Evolutionary conservation across 2,888 invertebrate species (phyloP), one percentile per base, ranked within the genome.

Genomic region (Rotaria socialis): DNA sequence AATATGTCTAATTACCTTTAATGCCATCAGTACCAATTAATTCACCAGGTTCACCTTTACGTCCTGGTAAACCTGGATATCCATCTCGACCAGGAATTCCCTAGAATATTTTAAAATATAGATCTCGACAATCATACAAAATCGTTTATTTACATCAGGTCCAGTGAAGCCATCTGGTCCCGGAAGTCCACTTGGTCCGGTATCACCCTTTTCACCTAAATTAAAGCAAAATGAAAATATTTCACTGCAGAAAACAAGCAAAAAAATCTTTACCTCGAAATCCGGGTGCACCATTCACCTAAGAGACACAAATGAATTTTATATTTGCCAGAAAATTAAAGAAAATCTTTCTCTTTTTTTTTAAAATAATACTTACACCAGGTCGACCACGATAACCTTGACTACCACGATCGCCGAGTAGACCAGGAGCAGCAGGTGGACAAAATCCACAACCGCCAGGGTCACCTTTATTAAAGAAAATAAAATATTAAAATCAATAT

Each of bases 71-170:
- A 74, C 89, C 89, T 56, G 88, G 88, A 10, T 86, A 55, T 43
- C 88, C 88, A 50, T 85, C 87, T 85, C 88, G 86, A 19, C 89
- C 89, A 52, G 88, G 87, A n/a, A 85, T n/a, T 19, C 87, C 87
- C 35, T 55, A 41, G 8, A 35, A 47, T 92, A 92, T n/a, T 87
- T 87, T 52, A 52, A 52, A 52, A 52, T 52, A 11, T 11, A 52
- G 2, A 14, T 52, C 11, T 35, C 24, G 11, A 14, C 10, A 35
- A 2, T 74, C 35, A 5, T 41, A 47, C 6, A 5, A 2, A 35
- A 27, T 24, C 86, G 80, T 56, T 50, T 22, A n/a, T 56, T 84
- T 84, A 87, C 88, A 47, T 67, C 22, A 11, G 60, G 58, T 27
- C 87, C 85, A 35, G 85, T n/a, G 24, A 55, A 43, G 24, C 87